Percentiles rank a stretch among this genome's conserved stretches.
Conservation (phyloP, 1,140 invertebrate species). For the Stratiolaelaps scimitus region DNA sequence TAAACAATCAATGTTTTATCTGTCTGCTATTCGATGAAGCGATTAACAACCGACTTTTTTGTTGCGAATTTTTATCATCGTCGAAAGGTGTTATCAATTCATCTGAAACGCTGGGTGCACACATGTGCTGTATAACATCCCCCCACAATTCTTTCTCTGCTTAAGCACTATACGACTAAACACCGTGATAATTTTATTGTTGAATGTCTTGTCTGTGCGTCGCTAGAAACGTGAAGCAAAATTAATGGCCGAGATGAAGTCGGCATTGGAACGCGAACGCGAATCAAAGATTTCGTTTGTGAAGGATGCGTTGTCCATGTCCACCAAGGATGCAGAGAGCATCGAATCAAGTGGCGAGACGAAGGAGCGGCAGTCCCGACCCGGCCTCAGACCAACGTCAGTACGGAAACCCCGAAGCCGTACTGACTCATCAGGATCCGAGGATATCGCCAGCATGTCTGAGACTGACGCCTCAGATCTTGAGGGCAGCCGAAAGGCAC, state of each 20-base stretch:
- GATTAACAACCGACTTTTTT: too few species aligned
- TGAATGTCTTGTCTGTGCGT: background rate
- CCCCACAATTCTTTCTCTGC: too few species aligned
- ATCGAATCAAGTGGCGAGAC: background rate
- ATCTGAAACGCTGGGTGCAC: too few species aligned
- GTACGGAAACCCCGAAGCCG: constrained; percentile 8
- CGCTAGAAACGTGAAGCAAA: constrained; percentile 19
- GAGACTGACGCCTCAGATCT: constrained; percentile 19
- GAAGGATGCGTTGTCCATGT: background rate
- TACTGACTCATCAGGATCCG: constrained; percentile 6
- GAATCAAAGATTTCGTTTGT: constrained; percentile 11
- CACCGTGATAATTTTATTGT: too few species aligned
- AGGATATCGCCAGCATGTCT: constrained; percentile 18
- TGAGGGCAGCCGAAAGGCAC: background rate
- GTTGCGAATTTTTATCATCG: too few species aligned
- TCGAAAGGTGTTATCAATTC: too few species aligned
- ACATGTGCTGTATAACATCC: too few species aligned
- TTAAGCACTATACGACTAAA: too few species aligned
- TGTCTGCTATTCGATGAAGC: too few species aligned
- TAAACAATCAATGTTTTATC: too few species aligned
- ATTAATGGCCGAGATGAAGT: constrained; percentile 21
- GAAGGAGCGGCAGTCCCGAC: background rate
- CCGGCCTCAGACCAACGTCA: background rate
- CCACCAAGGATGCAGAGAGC: background rate
- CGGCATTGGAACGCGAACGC: constrained; percentile 14